Evolutionary conservation across 2,888 invertebrate genomes (phyloP).

Genomic region (Margaritifera margaritifera): DNA sequence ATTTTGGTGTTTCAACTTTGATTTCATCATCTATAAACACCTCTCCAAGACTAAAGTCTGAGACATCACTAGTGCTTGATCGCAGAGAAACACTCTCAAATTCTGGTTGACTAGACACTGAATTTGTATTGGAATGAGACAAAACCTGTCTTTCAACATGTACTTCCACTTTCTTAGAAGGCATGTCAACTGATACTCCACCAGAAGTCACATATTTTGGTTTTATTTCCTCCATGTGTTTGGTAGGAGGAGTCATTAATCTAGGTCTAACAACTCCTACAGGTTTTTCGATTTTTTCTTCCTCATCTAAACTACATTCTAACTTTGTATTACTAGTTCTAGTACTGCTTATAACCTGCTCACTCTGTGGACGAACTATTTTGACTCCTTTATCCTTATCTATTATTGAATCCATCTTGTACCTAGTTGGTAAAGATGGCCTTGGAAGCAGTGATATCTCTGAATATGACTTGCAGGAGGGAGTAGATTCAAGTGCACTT

Average conservation of each 20-base stretch:
- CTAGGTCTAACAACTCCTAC: constrained; percentile 9
- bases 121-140: constrained; percentile 10
- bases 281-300: constrained; percentile 1
- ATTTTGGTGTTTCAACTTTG: constrained; percentile 19
- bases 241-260: too few species aligned
- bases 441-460: constrained; percentile 25
- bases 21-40: constrained; percentile 22
- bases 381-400: constrained; percentile 41
- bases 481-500: constrained; percentile 57
- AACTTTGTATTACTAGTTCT: constrained; percentile 6
- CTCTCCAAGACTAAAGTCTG: constrained; percentile 50
- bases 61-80: constrained; percentile 48
- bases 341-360: constrained; percentile 39
- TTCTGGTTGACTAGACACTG: constrained; percentile 31
- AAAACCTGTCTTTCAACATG: constrained; percentile 4
- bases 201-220: not conserved
- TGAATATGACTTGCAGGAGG: constrained; percentile 31
- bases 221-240: constrained; percentile 1
- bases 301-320: not conserved
- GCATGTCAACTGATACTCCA: constrained; percentile 7
- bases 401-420: constrained; percentile 36
- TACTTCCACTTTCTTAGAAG: constrained; percentile 4
- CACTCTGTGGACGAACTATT: constrained; percentile 42
- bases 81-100: constrained; percentile 10
- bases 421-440: constrained; percentile 35